Percentiles rank a stretch among this genome's conserved stretches.
Evolutionary conservation across 2,797 vertebrate species (phyloP).

Genomic region (Fistularia commersonii): DNA sequence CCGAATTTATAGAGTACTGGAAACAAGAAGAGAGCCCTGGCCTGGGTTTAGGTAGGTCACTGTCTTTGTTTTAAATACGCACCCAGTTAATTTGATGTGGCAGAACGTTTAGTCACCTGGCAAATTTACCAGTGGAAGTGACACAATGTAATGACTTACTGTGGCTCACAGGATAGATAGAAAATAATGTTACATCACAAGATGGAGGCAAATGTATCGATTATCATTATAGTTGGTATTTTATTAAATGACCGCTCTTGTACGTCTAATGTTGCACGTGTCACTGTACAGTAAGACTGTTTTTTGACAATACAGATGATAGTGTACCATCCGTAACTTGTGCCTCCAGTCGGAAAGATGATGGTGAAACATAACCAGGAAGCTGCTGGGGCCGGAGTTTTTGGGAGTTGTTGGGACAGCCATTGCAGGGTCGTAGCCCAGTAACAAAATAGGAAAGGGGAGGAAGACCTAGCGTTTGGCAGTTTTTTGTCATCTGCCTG

Average conservation of each 20-base stretch:
- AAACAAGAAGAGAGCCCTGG: slow-evolving; percentile 51
- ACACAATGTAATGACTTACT: too few relatives aligned
- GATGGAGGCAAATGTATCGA: too few relatives aligned
- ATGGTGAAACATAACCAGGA: slow-evolving; percentile 71
- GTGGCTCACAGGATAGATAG: too few relatives aligned
- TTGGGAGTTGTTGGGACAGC: slow-evolving; percentile 63
- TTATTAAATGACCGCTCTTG: too few relatives aligned
- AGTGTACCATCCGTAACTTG: neutral
- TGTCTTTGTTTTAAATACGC: too few relatives aligned
- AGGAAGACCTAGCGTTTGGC: slow-evolving; percentile 49
- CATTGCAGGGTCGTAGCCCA: slow-evolving; percentile 84
- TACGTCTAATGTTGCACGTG: too few relatives aligned
- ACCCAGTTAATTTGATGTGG: too few relatives aligned
- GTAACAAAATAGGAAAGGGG: slow-evolving; percentile 70
- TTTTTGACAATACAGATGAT: neutral
- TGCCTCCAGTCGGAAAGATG: slow-evolving; percentile 55
- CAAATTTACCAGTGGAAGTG: too few relatives aligned
- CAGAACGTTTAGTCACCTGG: too few relatives aligned
- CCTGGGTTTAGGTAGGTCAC: too few relatives aligned
- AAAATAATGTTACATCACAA: too few relatives aligned
- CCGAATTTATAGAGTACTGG: slow-evolving; percentile 46
- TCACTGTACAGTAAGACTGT: neutral
- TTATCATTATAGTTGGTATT: too few relatives aligned
- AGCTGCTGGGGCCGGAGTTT: slow-evolving; percentile 59
- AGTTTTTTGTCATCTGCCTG: slow-evolving; percentile 13